Conservation (phyloP, 2,797 vertebrate genomes). For the Muraenolepis orangiensis region DNA sequence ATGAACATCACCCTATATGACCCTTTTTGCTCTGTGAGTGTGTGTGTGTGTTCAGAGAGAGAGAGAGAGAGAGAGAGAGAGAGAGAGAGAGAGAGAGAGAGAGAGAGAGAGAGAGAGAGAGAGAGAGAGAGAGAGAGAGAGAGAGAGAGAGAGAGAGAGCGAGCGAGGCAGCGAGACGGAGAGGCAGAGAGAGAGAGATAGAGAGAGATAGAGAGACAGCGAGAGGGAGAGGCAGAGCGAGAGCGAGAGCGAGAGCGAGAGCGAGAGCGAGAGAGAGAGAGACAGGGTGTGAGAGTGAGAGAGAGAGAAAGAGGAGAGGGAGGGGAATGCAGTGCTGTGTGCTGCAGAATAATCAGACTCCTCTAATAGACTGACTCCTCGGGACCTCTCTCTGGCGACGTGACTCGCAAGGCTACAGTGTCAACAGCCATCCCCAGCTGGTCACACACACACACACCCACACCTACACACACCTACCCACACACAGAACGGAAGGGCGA, state of each 20-base stretch:
- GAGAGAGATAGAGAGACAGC: no score
- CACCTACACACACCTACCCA: conserved; percentile 16
- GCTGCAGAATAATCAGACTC: conserved; percentile 40
- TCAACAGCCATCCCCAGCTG: conserved; percentile 48
- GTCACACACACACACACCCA: conserved; percentile 21
- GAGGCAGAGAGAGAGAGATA: not conserved
- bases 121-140: not conserved
- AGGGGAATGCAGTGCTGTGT: not conserved
- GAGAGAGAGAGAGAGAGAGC: not conserved
- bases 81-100: not conserved
- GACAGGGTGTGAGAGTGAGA: not conserved
- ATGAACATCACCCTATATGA: conserved; percentile 43
- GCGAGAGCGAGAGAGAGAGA: not conserved
- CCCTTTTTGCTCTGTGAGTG: conserved; percentile 3
- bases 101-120: not conserved
- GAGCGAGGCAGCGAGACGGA: not conserved
- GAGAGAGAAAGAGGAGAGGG: not conserved
- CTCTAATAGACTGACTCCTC: conserved; percentile 40
- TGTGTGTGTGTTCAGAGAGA: not conserved
- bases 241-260: not conserved
- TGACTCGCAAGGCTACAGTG: conserved; percentile 32
- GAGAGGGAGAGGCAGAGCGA: not conserved
- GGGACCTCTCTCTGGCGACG: conserved; percentile 33
- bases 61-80: not conserved
- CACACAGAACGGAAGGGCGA: conserved; percentile 44